Evolutionary conservation across 2,888 invertebrate species (phyloP).

Genomic region (Meteorus cinctellus): DNA sequence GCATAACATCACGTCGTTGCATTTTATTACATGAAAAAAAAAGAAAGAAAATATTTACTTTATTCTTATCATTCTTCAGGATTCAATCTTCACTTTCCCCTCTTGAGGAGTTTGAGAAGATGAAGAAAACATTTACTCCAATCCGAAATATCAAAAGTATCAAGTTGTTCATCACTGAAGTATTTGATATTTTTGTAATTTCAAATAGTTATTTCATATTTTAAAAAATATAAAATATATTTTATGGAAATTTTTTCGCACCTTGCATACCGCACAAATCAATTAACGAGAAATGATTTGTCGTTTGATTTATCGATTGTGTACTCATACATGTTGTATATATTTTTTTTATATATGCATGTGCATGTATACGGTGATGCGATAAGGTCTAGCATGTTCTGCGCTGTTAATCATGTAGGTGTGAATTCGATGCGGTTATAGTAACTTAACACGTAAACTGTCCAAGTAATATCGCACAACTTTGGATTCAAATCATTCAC

Average conservation of each 20-base stretch:
- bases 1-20: neutral
- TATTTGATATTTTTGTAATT: too few species aligned
- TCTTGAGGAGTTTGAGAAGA: neutral
- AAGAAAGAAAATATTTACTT: neutral
- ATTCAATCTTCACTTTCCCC: neutral
- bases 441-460: conserved; percentile 22
- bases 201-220: neutral
- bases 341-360: neutral
- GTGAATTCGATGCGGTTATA: conserved; percentile 19
- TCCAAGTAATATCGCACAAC: conserved; percentile 17
- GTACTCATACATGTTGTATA: neutral
- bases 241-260: neutral
- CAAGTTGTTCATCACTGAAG: too few species aligned
- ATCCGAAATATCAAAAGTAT: too few species aligned
- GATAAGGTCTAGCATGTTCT: neutral
- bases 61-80: neutral
- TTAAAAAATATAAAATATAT: neutral
- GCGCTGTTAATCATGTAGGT: conserved; percentile 26
- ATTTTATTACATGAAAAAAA: neutral
- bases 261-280: conserved; percentile 12
- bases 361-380: neutral
- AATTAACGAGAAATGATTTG: conserved; percentile 22
- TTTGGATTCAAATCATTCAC: neutral
- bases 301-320: conserved; percentile 26
- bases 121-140: neutral